These are phyloP conservation scores for Oophaga pumilio DNA, from an alignment of 2,113 vertebrate genomes.

Conservation along the genomic window DNA sequence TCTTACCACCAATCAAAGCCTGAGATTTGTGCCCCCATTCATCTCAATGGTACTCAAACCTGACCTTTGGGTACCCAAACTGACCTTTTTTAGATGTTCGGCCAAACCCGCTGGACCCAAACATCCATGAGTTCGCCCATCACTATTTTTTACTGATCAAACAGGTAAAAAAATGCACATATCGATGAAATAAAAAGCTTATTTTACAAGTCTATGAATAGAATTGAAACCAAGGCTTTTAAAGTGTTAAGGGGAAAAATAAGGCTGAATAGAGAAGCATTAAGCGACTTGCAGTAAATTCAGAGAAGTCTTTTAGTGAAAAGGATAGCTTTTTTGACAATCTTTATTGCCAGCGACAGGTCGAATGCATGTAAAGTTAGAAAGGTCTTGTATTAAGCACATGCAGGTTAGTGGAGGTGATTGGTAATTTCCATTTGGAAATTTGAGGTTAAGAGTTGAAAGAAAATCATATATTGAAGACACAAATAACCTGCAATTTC, in stretches of 20 bases:
- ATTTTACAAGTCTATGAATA: background rate
- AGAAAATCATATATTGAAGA: slow-evolving; percentile 7
- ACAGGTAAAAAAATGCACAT: background rate
- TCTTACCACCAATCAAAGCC: too few relatives aligned
- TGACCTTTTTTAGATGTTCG: too few relatives aligned
- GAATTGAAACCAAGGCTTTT: background rate
- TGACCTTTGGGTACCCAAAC: too few relatives aligned
- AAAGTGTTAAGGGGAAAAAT: background rate
- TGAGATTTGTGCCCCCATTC: too few relatives aligned
- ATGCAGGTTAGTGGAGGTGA: slow-evolving; percentile 16
- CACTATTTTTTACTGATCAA: too few relatives aligned
- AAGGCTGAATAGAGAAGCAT: background rate
- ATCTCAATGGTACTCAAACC: too few relatives aligned
- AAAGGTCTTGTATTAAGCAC: slow-evolving; percentile 12
- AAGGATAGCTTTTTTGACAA: slow-evolving; percentile 4
- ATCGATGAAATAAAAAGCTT: background rate
- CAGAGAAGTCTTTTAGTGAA: background rate
- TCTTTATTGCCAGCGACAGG: slow-evolving; percentile 25
- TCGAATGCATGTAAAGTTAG: slow-evolving; percentile 22
- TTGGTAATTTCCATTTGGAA: slow-evolving; percentile 37
- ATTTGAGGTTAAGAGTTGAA: slow-evolving; percentile 13
- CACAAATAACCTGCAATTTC: slow-evolving; percentile 24
- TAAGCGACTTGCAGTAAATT: slow-evolving; percentile 3
- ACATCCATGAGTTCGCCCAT: too few relatives aligned
- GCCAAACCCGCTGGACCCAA: too few relatives aligned